Evolutionary conservation across 2,113 vertebrate species (phyloP), one percentile per base, ranked within the genome.

Genomic region (Oryzias javanicus): DNA sequence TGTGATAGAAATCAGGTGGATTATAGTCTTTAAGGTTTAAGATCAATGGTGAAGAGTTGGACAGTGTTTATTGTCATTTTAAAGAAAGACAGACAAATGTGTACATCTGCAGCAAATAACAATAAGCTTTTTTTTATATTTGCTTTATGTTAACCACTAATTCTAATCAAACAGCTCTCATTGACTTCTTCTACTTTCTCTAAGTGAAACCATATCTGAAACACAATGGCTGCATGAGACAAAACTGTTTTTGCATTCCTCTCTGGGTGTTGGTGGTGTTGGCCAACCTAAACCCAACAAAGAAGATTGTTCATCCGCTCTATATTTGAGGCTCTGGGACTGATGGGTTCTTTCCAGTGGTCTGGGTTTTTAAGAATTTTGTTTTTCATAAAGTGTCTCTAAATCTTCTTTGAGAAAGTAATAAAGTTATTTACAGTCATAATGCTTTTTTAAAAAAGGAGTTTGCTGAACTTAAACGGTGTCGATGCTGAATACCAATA

Each of bases 1-100:
- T 90, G 86, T 83, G 81, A 90, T 88, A 84, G 80, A 87, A 88
- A 90, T 89, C 70, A 77, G 67, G 57, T 72, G 75, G 84, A 90
- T 90, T 89, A 86, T 70, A 85, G 87, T 86, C 76, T 83, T 90
- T 79, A 71, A 65, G 79, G 57, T 73, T 76, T 70, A 49, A 74
- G 79, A 88, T 84, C 80, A 77, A 64, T 81, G 65, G 64, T 67
- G 82, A 87, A 87, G 73, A 84, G 83, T 83, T 83, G 84, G 68
- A 75, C 74, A 47, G 58, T 76, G 64, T 83, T 86, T 81, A 84
- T 76, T 78, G 74, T 74, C 66, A 63, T 72, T 57, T 41, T 56
- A 67, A 64, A 42, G 60, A 70, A 78, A 12, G 63, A 74, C 77
- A 79, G 51, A 19, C 8, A 24, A 20, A 77, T 58, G 62, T 70